Evolutionary conservation across 2,113 vertebrate species (phyloP).

Genomic region (Hydrochoerus hydrochaeris): DNA sequence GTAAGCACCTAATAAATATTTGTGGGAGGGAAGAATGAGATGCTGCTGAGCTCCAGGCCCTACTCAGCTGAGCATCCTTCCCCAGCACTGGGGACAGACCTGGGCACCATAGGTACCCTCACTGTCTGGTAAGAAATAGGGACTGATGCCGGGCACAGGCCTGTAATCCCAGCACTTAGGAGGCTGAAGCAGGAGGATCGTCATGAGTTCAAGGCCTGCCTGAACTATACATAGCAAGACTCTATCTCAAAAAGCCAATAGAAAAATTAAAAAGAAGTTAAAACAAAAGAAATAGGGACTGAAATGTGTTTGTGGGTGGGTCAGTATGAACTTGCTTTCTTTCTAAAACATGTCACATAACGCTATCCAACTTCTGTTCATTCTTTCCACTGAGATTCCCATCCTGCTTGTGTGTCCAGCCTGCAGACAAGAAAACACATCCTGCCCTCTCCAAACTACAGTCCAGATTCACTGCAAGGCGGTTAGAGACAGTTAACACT

Average conservation of each 20-base stretch:
- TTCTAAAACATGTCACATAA: not conserved
- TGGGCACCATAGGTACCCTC: not conserved
- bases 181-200: not conserved
- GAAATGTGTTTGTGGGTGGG: fast-evolving
- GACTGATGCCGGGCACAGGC: not conserved
- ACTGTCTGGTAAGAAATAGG: not conserved
- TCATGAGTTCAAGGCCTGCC: not conserved
- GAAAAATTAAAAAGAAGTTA: not conserved
- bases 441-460: not conserved
- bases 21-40: not conserved
- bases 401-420: not conserved
- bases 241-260: not conserved
- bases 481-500: not conserved
- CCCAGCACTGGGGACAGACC: too few species aligned
- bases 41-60: not conserved
- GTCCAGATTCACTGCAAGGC: not conserved
- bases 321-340: not conserved
- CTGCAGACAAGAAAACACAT: not conserved
- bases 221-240: not conserved
- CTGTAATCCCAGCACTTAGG: not conserved
- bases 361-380: not conserved
- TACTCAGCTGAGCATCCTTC: not conserved
- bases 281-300: not conserved
- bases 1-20: not conserved
- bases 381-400: not conserved